These are phyloP conservation scores for Cerastis leucographa DNA, from an alignment of 2,888 invertebrate genomes.

Conservation along the genomic window DNA sequence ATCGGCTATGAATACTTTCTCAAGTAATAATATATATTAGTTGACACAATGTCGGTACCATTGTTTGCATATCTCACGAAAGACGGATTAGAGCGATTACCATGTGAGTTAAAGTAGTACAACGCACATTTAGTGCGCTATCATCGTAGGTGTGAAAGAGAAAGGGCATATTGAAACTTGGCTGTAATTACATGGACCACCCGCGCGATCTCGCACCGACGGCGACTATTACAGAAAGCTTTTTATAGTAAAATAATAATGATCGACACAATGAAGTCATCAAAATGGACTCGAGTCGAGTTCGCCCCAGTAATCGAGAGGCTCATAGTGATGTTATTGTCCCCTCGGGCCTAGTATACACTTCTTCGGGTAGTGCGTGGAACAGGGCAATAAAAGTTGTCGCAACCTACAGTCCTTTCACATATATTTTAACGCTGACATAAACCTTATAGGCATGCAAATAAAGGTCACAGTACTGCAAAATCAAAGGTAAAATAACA, in stretches of 20 bases:
- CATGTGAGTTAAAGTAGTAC: slow-evolving; percentile 62
- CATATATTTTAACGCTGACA: not conserved
- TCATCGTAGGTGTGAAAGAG: slow-evolving; percentile 73
- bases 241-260: slow-evolving; percentile 83
- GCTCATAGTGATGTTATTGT: slow-evolving; percentile 58
- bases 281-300: slow-evolving; percentile 73
- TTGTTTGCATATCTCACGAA: slow-evolving; percentile 68
- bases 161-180: slow-evolving; percentile 70
- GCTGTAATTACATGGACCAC: slow-evolving; percentile 86
- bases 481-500: not conserved
- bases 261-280: slow-evolving; percentile 87
- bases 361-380: slow-evolving; percentile 53
- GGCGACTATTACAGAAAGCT: slow-evolving; percentile 78
- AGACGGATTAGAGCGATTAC: slow-evolving; percentile 64
- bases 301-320: slow-evolving; percentile 62
- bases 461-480: not conserved
- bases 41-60: slow-evolving; percentile 61
- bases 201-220: slow-evolving; percentile 78
- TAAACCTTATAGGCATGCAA: not conserved
- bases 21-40: slow-evolving; percentile 45
- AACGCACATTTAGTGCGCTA: slow-evolving; percentile 48
- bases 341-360: slow-evolving; percentile 50
- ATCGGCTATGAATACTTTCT: slow-evolving; percentile 42
- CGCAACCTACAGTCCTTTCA: slow-evolving; percentile 9
- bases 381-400: slow-evolving; percentile 52